phyloP scores from a whole-genome alignment of 2,797 vertebrate species.

The Triplophysa yarkandensis region DNA sequence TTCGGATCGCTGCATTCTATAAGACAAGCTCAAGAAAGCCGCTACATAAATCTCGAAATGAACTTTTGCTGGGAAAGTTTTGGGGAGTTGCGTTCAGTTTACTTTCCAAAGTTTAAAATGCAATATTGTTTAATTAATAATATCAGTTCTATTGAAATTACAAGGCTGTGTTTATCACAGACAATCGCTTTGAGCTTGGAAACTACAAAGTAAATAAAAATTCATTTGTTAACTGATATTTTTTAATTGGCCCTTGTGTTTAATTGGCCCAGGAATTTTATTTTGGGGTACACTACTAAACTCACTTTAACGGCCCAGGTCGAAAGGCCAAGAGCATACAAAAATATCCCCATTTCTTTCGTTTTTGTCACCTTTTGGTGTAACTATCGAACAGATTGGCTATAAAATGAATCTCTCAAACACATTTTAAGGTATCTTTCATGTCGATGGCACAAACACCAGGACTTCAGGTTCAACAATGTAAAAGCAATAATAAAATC shows the following conservation, averaged over 20 bases:
- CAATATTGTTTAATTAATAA: not conserved
- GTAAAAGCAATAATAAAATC: not conserved
- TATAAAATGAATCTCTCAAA: not conserved
- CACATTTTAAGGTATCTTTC: not conserved
- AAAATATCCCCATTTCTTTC: not conserved
- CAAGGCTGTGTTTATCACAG: not conserved
- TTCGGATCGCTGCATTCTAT: slow-evolving; percentile 54
- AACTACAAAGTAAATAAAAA: not conserved
- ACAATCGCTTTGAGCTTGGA: not conserved
- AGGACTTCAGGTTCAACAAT: not conserved
- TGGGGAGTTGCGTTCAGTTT: not conserved
- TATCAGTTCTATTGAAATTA: not conserved
- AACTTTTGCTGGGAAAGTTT: slow-evolving; percentile 18
- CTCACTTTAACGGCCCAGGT: not conserved
- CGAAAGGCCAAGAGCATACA: not conserved
- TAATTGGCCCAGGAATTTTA: no score
- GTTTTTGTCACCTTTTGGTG: not conserved
- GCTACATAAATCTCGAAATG: slow-evolving; percentile 9
- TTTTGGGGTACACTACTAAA: no score
- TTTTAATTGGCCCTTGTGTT: no score
- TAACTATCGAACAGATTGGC: not conserved
- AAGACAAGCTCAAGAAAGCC: slow-evolving; percentile 5
- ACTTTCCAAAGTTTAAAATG: not conserved
- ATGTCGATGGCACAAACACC: not conserved
- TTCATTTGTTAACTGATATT: no score